Percentiles rank a stretch among this genome's conserved stretches.
Conservation (phyloP, 2,797 vertebrate genomes). For the Dipus sagitta region DNA sequence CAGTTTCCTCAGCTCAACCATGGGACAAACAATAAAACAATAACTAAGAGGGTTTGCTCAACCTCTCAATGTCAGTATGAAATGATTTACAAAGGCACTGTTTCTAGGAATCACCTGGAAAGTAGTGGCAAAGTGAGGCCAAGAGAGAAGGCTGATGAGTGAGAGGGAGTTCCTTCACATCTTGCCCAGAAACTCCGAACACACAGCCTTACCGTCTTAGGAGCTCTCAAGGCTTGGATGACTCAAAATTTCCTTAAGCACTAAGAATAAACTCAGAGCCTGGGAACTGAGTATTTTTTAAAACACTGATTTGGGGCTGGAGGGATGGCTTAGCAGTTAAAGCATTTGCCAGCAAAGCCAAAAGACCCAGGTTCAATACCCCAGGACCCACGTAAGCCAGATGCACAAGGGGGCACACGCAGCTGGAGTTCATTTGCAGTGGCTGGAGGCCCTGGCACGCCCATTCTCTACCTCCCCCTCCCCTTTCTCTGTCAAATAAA, state of each 20-base stretch:
- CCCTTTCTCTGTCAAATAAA: too few relatives aligned
- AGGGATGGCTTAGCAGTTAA: too few relatives aligned
- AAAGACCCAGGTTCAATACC: too few relatives aligned
- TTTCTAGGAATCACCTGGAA: background rate
- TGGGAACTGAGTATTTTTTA: background rate
- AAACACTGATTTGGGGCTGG: background rate
- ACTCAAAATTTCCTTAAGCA: background rate
- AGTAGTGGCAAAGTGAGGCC: background rate
- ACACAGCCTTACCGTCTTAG: background rate
- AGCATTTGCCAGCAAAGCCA: too few relatives aligned
- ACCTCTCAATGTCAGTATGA: constrained; percentile 10
- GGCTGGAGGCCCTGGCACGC: too few relatives aligned
- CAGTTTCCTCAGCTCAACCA: background rate
- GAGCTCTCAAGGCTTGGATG: background rate
- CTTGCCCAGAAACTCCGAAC: background rate
- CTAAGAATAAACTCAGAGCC: too few relatives aligned
- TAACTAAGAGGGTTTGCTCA: background rate
- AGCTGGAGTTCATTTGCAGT: too few relatives aligned
- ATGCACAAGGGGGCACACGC: too few relatives aligned
- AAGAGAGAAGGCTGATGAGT: background rate
- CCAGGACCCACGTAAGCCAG: too few relatives aligned
- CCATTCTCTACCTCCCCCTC: too few relatives aligned
- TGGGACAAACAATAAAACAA: background rate
- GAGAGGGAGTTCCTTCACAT: background rate
- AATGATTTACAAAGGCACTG: background rate